Evolutionary conservation across 2,888 invertebrate species (phyloP).

Genomic region (Gryllus longicercus): DNA sequence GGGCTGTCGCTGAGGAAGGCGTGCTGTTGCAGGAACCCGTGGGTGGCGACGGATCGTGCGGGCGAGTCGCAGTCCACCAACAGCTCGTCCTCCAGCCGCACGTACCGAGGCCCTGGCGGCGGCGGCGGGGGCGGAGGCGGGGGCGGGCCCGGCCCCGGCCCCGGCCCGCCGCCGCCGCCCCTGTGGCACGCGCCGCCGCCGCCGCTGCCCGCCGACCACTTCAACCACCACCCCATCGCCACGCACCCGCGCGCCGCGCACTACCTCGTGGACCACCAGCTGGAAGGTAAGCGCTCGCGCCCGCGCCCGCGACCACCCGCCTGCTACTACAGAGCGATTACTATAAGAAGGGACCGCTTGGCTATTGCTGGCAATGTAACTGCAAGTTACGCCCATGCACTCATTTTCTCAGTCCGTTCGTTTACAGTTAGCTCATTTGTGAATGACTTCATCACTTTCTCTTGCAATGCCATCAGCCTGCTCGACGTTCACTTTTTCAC

Average conservation of each 20-base stretch:
- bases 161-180: too few species aligned
- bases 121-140: slow-evolving; percentile 28
- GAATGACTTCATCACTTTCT: too few species aligned
- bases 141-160: slow-evolving; percentile 29
- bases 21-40: slow-evolving; percentile 31
- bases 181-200: slow-evolving; percentile 30
- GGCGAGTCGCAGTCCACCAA: slow-evolving; percentile 35
- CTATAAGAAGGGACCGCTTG: too few species aligned
- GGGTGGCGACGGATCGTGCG: slow-evolving; percentile 30
- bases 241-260: slow-evolving; percentile 19
- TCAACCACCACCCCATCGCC: slow-evolving; percentile 26
- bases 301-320: too few species aligned
- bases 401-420: too few species aligned
- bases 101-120: slow-evolving; percentile 38
- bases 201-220: slow-evolving; percentile 25
- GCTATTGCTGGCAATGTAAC: too few species aligned
- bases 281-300: slow-evolving; percentile 19
- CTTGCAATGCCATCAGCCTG: too few species aligned
- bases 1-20: neutral
- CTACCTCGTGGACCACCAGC: slow-evolving; percentile 22
- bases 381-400: too few species aligned
- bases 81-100: slow-evolving; percentile 40
- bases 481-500: too few species aligned
- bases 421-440: too few species aligned
- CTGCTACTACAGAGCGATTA: too few species aligned